Evolutionary conservation across 2,113 vertebrate genomes (phyloP).

Genomic region (Canis aureus): DNA sequence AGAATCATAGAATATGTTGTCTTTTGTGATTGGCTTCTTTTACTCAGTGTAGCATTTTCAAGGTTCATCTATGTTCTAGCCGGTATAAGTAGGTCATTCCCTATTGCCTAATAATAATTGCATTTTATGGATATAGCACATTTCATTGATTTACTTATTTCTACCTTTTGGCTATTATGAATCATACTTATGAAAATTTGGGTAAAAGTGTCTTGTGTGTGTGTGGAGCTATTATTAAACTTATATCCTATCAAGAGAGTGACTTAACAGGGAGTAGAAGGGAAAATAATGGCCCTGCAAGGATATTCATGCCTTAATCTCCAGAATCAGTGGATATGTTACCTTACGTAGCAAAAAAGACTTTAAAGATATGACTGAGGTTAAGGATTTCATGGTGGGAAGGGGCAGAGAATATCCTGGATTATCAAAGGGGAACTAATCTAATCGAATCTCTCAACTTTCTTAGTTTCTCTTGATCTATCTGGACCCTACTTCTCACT

Average conservation of each 20-base stretch:
- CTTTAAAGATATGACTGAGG: neutral
- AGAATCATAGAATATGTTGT: neutral
- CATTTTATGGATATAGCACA: neutral
- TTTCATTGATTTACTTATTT: constrained; percentile 13
- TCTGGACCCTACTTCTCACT: neutral
- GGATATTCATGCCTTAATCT: neutral
- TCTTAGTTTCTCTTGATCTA: neutral
- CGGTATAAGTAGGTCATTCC: neutral
- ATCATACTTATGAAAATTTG: neutral
- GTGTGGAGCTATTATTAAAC: neutral
- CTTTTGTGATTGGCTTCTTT: neutral
- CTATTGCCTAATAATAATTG: neutral
- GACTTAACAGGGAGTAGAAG: neutral
- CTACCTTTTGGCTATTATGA: neutral
- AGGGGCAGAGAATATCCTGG: neutral
- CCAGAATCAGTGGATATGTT: neutral
- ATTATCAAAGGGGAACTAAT: neutral
- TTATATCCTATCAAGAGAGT: neutral
- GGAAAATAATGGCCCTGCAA: neutral
- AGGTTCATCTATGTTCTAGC: neutral
- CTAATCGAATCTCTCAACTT: neutral
- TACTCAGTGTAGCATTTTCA: neutral
- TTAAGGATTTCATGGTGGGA: neutral
- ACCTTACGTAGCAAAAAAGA: neutral
- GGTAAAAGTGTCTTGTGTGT: neutral